These are phyloP conservation scores for Nysson spinosus DNA, from an alignment of 2,888 invertebrate species.

Conservation along the genomic window DNA sequence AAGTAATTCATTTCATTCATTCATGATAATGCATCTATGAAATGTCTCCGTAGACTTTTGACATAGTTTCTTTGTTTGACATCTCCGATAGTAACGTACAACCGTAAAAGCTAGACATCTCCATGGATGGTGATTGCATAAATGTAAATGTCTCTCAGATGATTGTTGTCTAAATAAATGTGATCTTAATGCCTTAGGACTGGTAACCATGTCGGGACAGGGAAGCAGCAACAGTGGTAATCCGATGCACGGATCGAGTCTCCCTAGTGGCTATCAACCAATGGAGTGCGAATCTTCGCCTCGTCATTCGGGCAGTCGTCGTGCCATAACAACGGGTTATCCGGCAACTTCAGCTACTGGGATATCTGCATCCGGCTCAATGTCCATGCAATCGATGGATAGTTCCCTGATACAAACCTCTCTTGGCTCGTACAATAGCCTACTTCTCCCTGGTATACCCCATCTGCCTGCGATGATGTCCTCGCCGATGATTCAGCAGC, in stretches of 20 bases:
- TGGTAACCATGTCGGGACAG: slow-evolving; percentile 76
- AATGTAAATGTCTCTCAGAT: slow-evolving; percentile 23
- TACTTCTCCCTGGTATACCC: slow-evolving; percentile 77
- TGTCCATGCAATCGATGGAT: slow-evolving; percentile 73
- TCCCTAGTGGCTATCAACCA: slow-evolving; percentile 78
- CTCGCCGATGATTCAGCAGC: slow-evolving; percentile 72
- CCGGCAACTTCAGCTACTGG: slow-evolving; percentile 67
- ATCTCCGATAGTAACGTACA: slow-evolving; percentile 51
- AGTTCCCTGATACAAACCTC: slow-evolving; percentile 77
- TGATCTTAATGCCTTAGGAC: slow-evolving; percentile 70
- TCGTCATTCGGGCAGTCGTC: slow-evolving; percentile 74
- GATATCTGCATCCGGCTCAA: slow-evolving; percentile 66
- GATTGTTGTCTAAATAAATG: slow-evolving; percentile 9
- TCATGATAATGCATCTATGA: slow-evolving; percentile 64
- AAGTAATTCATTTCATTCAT: too few species aligned
- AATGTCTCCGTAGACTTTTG: slow-evolving; percentile 63
- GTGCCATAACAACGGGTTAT: slow-evolving; percentile 65
- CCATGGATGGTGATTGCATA: slow-evolving; percentile 61
- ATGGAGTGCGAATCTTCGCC: slow-evolving; percentile 90
- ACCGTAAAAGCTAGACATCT: slow-evolving; percentile 61
- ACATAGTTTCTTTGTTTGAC: slow-evolving; percentile 49
- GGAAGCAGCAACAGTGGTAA: slow-evolving; percentile 71
- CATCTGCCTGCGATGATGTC: slow-evolving; percentile 75
- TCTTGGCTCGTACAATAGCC: slow-evolving; percentile 76
- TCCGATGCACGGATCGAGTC: slow-evolving; percentile 75